Evolutionary conservation across 2,113 vertebrate genomes (phyloP).

Genomic region (Leptosomus discolor): DNA sequence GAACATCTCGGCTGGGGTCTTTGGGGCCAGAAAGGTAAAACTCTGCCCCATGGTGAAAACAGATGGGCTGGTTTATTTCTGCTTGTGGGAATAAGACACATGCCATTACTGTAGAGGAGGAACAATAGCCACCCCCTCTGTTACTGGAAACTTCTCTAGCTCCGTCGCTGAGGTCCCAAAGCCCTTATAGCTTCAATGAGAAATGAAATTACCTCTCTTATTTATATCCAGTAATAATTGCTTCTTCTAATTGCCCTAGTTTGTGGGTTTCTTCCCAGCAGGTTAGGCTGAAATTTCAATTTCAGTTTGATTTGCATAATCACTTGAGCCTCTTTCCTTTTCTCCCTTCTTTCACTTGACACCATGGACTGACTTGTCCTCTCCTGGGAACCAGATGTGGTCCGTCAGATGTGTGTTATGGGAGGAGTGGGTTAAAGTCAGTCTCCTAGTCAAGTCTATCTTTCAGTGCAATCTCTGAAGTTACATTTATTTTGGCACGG

Average conservation of each 20-base stretch:
- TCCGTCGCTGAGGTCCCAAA: background rate
- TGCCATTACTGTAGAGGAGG: background rate
- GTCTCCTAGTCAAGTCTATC: background rate
- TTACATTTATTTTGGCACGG: background rate
- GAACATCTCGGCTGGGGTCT: background rate
- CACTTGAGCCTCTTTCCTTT: background rate
- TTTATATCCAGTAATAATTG: conserved; percentile 35
- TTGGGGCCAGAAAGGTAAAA: background rate
- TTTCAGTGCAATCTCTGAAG: background rate
- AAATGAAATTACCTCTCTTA: conserved; percentile 29
- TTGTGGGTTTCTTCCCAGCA: conserved; percentile 24
- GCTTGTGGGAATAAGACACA: background rate
- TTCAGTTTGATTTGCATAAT: conserved; percentile 30
- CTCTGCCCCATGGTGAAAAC: background rate
- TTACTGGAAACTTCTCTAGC: background rate
- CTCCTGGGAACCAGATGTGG: background rate
- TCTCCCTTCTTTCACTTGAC: background rate
- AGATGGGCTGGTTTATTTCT: background rate
- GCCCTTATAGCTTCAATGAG: conserved; percentile 43
- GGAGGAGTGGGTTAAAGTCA: background rate
- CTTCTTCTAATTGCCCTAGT: conserved; percentile 42
- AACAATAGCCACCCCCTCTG: background rate
- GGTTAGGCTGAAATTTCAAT: conserved; percentile 41
- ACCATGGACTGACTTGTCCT: background rate
- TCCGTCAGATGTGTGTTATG: background rate